Evolutionary conservation across 2,113 vertebrate genomes (phyloP).

Genomic region (Oxyura jamaicensis): DNA sequence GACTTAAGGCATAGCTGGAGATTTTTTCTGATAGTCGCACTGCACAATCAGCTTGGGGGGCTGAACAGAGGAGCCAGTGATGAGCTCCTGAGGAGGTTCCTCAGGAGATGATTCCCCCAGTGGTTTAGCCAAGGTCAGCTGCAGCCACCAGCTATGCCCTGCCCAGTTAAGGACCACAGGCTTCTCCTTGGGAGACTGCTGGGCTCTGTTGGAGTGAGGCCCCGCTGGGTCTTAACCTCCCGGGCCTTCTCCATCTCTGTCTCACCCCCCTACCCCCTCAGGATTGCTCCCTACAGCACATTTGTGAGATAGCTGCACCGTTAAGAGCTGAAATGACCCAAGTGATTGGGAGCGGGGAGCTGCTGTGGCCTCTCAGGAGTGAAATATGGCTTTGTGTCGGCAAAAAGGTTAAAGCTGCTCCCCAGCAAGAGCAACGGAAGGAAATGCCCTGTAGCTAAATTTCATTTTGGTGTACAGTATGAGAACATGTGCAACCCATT

Average conservation of each 20-base stretch:
- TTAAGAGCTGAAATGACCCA: not conserved
- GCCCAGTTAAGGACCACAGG: not conserved
- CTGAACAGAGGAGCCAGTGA: not conserved
- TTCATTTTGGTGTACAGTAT: constrained; percentile 56
- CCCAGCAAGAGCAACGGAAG: constrained; percentile 61
- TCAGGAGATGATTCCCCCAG: not conserved
- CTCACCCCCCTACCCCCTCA: not conserved
- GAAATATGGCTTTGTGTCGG: constrained; percentile 65
- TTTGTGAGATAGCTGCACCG: not conserved
- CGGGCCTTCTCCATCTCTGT: not conserved
- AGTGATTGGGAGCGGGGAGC: not conserved
- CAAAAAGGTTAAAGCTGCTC: constrained; percentile 54
- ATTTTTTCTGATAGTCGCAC: not conserved
- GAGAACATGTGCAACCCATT: constrained; percentile 73
- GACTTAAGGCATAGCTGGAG: not conserved
- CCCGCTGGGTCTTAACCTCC: not conserved
- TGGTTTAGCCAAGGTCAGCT: not conserved
- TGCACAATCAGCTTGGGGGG: not conserved
- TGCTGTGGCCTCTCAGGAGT: not conserved
- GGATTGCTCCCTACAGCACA: not conserved
- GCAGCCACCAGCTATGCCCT: not conserved
- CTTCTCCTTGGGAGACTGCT: not conserved
- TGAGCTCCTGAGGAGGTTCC: not conserved
- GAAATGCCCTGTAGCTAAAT: constrained; percentile 71
- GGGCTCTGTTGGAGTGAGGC: not conserved